These are phyloP conservation scores for Ictalurus furcatus DNA, from an alignment of 2,113 vertebrate genomes.

Conservation along the genomic window DNA sequence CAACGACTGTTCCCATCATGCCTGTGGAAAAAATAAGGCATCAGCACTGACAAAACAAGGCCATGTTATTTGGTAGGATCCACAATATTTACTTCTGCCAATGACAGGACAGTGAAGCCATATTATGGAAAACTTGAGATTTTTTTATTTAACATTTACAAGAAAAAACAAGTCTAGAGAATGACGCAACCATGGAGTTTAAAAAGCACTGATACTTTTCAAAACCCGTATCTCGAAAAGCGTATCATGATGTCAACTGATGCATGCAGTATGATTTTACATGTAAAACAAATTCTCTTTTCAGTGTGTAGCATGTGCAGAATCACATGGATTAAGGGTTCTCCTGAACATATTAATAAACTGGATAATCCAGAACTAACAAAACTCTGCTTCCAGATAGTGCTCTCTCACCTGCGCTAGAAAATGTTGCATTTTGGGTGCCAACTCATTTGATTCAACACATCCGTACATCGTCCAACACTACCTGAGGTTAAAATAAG, in stretches of 20 bases:
- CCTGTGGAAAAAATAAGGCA: neutral
- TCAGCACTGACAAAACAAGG: neutral
- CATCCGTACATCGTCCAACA: neutral
- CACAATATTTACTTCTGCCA: neutral
- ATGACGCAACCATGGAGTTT: neutral
- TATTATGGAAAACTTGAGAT: neutral
- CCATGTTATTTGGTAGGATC: neutral
- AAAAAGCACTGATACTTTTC: neutral
- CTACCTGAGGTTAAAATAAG: neutral
- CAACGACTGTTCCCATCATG: neutral
- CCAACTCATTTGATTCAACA: neutral
- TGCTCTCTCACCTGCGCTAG: neutral
- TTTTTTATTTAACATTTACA: neutral
- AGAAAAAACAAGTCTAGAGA: neutral
- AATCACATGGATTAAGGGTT: neutral
- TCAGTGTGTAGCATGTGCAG: neutral
- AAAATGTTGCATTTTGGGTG: neutral
- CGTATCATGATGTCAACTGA: neutral
- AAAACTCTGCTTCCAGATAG: neutral
- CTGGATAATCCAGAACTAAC: neutral
- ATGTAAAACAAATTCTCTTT: neutral
- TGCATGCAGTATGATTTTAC: neutral
- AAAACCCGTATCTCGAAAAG: neutral
- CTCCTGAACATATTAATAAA: neutral
- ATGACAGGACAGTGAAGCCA: neutral